Percentiles rank a stretch among this genome's conserved stretches.
These are phyloP conservation scores for Mermis nigrescens DNA, from an alignment of 2,888 invertebrate species.

Conservation along the genomic window DNA sequence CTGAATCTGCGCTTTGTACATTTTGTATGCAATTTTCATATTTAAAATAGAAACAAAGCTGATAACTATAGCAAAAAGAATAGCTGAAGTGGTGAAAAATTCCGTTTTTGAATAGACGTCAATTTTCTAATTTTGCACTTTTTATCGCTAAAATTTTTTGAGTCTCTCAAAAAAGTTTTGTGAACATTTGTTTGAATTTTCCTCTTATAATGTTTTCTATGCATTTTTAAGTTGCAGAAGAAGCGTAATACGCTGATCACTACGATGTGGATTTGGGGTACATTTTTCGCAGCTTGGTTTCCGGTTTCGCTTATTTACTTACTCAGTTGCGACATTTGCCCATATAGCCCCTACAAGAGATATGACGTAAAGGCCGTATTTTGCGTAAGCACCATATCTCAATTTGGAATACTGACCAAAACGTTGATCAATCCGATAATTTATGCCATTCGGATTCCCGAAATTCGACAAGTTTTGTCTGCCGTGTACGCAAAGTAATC, in stretches of 20 bases:
- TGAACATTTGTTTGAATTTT: no score
- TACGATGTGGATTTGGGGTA: slow-evolving; percentile 45
- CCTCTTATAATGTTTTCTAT: no score
- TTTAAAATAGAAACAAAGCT: no score
- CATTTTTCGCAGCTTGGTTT: slow-evolving; percentile 44
- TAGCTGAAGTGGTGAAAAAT: no score
- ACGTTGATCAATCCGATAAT: slow-evolving; percentile 47
- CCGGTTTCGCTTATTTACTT: slow-evolving; percentile 43
- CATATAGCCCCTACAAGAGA: slow-evolving; percentile 17
- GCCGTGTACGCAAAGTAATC: no score
- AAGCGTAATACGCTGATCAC: slow-evolving; percentile 37
- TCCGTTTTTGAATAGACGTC: neutral
- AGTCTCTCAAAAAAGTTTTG: no score
- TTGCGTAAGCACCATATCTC: slow-evolving; percentile 32
- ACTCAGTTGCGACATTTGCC: slow-evolving; percentile 42
- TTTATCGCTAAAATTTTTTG: neutral
- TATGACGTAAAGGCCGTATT: neutral
- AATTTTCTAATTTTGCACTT: slow-evolving; percentile 26
- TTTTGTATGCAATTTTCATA: no score
- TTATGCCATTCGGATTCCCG: slow-evolving; percentile 46
- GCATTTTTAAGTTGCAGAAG: slow-evolving; percentile 9
- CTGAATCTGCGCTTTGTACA: no score
- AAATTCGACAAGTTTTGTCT: slow-evolving; percentile 34
- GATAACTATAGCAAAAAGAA: no score
- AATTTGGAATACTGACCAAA: slow-evolving; percentile 43